phyloP scores from a whole-genome alignment of 92 coral and sea anemone genomes.

The Scolanthus callimorphus region DNA sequence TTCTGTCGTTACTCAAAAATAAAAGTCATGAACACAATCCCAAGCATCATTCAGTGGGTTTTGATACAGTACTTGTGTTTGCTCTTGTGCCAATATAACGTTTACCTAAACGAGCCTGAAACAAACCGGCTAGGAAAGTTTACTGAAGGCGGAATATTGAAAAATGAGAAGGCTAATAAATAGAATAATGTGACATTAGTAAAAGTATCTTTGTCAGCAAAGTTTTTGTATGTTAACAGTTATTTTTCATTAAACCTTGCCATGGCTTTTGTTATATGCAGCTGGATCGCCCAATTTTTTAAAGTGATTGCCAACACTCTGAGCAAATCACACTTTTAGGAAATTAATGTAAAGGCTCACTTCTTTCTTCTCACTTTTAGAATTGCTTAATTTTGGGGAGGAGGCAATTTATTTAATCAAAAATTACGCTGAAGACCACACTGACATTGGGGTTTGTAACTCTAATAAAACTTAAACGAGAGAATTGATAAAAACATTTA shows the following conservation, averaged over 20 bases:
- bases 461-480: constrained; percentile 3
- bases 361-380: not conserved
- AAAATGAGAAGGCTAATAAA: not conserved
- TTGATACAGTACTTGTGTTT: too few relatives aligned
- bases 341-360: not conserved
- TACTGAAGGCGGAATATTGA: not conserved
- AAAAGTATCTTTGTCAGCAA: not conserved
- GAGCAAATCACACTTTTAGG: too few relatives aligned
- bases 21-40: too few relatives aligned
- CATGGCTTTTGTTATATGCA: too few relatives aligned
- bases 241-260: too few relatives aligned
- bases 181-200: not conserved
- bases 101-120: not conserved
- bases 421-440: not conserved
- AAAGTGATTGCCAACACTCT: too few relatives aligned
- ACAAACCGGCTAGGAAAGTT: not conserved
- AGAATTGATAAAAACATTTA: not conserved
- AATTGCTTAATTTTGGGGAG: not conserved
- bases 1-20: too few relatives aligned
- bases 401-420: constrained; percentile 2
- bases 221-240: too few relatives aligned
- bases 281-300: too few relatives aligned
- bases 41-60: too few relatives aligned
- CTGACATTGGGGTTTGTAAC: not conserved
- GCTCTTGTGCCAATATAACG: not conserved